A percentile compares a stretch with the other conserved stretches of the same genome.
Conservation (phyloP, 2,888 invertebrate genomes). For the Stramonita haemastoma region DNA sequence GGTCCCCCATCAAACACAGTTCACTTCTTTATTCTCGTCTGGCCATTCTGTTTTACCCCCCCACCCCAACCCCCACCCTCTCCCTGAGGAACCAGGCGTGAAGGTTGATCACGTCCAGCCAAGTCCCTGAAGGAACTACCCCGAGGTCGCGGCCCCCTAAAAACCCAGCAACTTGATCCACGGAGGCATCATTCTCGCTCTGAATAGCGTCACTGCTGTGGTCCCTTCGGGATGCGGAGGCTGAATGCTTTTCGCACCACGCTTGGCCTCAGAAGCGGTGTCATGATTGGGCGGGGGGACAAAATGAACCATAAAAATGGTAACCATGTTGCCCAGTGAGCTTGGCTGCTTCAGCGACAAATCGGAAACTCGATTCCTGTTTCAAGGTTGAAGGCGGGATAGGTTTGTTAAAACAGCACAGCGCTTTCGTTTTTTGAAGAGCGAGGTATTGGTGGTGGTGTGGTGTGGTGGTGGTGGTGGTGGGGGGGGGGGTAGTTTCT, state of each 20-base stretch:
- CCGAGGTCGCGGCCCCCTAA: background rate
- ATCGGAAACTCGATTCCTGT: background rate
- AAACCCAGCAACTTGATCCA: background rate
- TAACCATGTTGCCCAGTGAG: background rate
- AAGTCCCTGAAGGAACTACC: background rate
- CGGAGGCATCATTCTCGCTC: background rate
- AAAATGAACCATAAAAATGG: background rate
- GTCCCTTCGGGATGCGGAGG: background rate
- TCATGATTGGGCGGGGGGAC: no score
- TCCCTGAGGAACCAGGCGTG: background rate
- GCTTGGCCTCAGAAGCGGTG: background rate
- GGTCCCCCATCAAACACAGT: no score
- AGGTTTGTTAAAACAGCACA: background rate
- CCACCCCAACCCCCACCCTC: no score
- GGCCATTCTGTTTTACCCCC: background rate
- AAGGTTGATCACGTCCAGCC: background rate
- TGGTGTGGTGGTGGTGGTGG: background rate
- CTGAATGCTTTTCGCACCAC: conserved; percentile 2
- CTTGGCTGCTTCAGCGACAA: background rate
- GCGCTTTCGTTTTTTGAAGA: background rate
- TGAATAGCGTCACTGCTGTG: background rate
- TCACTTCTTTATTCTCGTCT: background rate
- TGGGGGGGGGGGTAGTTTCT: background rate
- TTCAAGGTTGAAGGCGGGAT: background rate
- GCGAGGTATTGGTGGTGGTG: no score